phyloP scores from a whole-genome alignment of 1,140 invertebrate genomes.

The Metaphire vulgaris region DNA sequence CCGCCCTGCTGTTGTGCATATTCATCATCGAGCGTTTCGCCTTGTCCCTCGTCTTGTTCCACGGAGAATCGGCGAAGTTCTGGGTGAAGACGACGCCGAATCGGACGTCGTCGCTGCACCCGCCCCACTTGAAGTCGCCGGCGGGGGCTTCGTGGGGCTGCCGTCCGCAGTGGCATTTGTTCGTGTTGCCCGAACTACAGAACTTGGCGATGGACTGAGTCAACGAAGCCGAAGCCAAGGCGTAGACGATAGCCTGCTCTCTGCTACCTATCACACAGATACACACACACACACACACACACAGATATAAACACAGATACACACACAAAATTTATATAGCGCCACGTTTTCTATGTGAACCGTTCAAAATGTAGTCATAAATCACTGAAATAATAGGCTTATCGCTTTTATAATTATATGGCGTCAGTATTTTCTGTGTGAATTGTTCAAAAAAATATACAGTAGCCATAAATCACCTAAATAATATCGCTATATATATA shows the following conservation, averaged over 20 bases:
- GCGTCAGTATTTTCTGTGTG: no score
- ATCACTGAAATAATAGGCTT: no score
- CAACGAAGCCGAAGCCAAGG: constrained; percentile 64
- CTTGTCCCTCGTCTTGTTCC: constrained; percentile 33
- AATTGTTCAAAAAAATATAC: no score
- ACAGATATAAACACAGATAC: no score
- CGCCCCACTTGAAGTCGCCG: constrained; percentile 65
- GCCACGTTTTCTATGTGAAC: no score
- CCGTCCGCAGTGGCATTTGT: constrained; percentile 62
- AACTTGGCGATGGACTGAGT: constrained; percentile 63
- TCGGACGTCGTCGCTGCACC: constrained; percentile 60
- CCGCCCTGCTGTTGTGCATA: constrained; percentile 56
- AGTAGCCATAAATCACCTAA: no score
- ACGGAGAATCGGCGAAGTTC: constrained; percentile 21
- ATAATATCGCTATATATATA: no score
- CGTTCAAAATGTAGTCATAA: no score
- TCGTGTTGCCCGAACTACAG: constrained; percentile 63
- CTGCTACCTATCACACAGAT: constrained; percentile 66
- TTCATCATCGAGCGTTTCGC: constrained; percentile 52
- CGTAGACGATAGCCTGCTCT: constrained; percentile 69
- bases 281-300: no score
- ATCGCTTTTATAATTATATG: no score
- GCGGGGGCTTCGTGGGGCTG: constrained; percentile 56
- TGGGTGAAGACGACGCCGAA: constrained; percentile 17
- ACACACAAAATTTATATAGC: no score